Evolutionary conservation across 1,140 invertebrate species (phyloP).

Genomic region (Oreohelix idahoensis): DNA sequence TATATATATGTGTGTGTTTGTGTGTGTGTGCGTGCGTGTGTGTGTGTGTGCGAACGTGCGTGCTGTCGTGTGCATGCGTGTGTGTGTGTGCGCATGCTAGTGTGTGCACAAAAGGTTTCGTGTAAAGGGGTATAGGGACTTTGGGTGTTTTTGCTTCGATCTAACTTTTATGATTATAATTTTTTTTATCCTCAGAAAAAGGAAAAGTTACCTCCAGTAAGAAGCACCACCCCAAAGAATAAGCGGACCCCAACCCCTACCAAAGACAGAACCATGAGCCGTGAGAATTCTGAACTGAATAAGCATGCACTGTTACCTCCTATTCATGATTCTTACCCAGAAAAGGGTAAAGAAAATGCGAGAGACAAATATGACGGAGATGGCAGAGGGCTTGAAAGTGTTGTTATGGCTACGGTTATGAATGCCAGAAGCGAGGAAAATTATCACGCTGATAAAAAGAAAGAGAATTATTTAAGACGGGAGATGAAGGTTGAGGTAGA

Average conservation of each 20-base stretch:
- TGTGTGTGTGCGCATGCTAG: too few relatives aligned
- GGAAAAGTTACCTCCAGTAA: conserved; percentile 5
- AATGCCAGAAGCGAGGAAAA: background rate
- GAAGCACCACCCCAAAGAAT: conserved; percentile 15
- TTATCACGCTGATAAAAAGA: background rate
- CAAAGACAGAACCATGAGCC: background rate
- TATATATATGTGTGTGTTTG: too few relatives aligned
- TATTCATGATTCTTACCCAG: background rate
- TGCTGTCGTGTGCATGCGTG: too few relatives aligned
- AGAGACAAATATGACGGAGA: background rate
- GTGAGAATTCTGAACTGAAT: background rate
- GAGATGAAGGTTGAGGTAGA: background rate
- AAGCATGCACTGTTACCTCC: conserved; percentile 5
- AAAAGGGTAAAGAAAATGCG: background rate
- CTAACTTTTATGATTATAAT: too few relatives aligned
- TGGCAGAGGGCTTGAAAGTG: background rate
- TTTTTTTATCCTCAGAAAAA: background rate
- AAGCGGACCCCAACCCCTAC: conserved; percentile 1
- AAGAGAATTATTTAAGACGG: background rate
- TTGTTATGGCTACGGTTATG: background rate
- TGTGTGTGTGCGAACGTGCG: too few relatives aligned
- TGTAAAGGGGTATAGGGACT: too few relatives aligned
- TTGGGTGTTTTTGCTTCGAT: too few relatives aligned
- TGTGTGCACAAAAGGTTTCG: too few relatives aligned
- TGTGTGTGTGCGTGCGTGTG: too few relatives aligned